Percentiles rank a stretch among this genome's conserved stretches.
Evolutionary conservation across 1,140 invertebrate species (phyloP).

Genomic region (Trichonephila clavata): DNA sequence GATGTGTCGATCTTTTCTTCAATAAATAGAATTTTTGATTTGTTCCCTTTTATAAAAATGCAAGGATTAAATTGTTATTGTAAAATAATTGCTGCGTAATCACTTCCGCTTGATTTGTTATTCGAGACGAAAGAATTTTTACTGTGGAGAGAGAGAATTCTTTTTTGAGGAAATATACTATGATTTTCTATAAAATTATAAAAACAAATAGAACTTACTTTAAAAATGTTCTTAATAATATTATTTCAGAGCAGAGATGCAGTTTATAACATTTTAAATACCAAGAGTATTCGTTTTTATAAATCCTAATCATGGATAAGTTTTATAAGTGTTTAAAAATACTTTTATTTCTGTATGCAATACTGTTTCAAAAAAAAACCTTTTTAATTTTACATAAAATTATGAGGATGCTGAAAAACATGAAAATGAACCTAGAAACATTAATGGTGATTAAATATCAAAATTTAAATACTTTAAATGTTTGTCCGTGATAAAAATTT

Average conservation of each 20-base stretch:
- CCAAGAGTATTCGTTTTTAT: neutral
- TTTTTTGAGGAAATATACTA: neutral
- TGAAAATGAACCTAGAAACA: too few species aligned
- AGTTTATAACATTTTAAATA: neutral
- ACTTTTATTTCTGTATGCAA: too few species aligned
- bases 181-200: neutral
- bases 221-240: neutral
- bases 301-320: neutral
- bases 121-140: conserved; percentile 12
- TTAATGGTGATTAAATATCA: too few species aligned
- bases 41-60: neutral
- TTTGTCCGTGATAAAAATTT: too few species aligned
- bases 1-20: conserved; percentile 36
- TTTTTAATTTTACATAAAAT: too few species aligned
- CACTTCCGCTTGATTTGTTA: conserved; percentile 37
- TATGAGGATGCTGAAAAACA: too few species aligned
- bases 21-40: conserved; percentile 5
- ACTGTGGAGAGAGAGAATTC: neutral
- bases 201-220: neutral
- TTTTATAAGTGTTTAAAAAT: neutral
- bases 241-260: neutral
- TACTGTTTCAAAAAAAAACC: too few species aligned
- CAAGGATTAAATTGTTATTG: neutral
- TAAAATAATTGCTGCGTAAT: conserved; percentile 30
- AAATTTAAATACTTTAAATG: too few species aligned